Conservation (phyloP, 2,113 vertebrate genomes). For the Alectura lathami region DNA sequence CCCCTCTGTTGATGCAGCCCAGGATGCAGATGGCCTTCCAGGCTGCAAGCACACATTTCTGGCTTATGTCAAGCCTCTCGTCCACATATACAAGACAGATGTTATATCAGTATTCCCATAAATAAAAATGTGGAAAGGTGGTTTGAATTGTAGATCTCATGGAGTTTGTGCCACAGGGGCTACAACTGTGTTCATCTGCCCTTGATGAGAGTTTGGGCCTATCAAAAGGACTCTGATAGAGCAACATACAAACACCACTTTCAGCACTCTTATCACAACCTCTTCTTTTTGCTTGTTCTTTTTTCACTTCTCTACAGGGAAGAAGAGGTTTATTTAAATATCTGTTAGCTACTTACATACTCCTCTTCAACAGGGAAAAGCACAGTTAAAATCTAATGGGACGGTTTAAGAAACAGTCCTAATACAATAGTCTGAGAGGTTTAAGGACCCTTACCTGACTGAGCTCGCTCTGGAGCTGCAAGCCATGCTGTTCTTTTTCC, state of each 20-base stretch:
- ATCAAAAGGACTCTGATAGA: not conserved
- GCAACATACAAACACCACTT: not conserved
- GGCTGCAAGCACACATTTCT: no score
- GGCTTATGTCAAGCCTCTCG: no score
- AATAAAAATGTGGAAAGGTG: not conserved
- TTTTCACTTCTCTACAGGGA: not conserved
- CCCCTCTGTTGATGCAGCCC: no score
- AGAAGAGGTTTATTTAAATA: not conserved
- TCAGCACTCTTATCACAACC: not conserved
- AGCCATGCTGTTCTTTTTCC: constrained; percentile 89
- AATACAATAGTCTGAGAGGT: not conserved
- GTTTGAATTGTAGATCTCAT: not conserved
- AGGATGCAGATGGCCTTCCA: no score
- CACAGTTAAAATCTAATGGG: not conserved
- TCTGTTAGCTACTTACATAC: not conserved
- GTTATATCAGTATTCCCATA: not conserved
- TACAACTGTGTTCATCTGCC: not conserved
- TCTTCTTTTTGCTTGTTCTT: not conserved
- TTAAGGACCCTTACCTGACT: constrained; percentile 82
- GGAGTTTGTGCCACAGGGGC: not conserved
- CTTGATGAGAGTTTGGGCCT: not conserved
- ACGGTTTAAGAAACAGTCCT: not conserved
- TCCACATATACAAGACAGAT: no score
- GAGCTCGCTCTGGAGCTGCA: constrained; percentile 92
- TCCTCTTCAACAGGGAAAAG: not conserved